Evolutionary conservation across 1,140 invertebrate genomes (phyloP).

Genomic region (Lasioglossum albipes): DNA sequence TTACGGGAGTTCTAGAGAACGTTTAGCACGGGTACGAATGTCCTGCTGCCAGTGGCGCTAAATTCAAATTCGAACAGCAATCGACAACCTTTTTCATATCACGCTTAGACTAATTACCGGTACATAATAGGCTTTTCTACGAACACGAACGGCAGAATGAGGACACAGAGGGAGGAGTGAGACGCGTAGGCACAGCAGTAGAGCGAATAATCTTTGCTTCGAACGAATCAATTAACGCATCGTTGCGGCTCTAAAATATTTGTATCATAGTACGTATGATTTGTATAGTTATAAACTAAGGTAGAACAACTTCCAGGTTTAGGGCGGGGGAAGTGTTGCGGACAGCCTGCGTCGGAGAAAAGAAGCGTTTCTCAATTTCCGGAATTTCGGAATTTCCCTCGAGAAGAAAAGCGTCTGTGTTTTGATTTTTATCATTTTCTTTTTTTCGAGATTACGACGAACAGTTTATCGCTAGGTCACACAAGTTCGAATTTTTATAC

Average conservation of each 20-base stretch:
- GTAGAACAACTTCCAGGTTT: conserved; percentile 10
- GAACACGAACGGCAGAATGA: neutral
- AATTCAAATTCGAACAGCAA: neutral
- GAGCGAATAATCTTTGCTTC: conserved; percentile 20
- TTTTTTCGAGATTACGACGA: no score
- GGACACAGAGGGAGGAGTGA: no score
- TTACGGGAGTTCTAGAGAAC: conserved; percentile 15
- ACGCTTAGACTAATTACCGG: neutral
- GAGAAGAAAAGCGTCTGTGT: neutral
- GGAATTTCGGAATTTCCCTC: neutral
- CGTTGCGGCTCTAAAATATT: conserved; percentile 38
- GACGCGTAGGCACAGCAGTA: neutral
- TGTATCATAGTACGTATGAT: conserved; percentile 26
- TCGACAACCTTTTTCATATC: neutral
- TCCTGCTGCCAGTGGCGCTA: conserved; percentile 14
- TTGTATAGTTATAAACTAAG: conserved; percentile 29
- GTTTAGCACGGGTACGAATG: conserved; percentile 21
- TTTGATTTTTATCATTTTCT: no score
- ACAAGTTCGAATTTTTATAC: no score
- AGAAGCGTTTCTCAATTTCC: conserved; percentile 30
- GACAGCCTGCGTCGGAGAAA: neutral
- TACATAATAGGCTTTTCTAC: neutral
- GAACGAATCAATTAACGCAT: conserved; percentile 32
- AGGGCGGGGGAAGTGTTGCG: neutral
- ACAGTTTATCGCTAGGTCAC: no score